Base-by-base conservation (phyloP, 2,113 vertebrate genomes). In the Rallus limicola region DNA sequence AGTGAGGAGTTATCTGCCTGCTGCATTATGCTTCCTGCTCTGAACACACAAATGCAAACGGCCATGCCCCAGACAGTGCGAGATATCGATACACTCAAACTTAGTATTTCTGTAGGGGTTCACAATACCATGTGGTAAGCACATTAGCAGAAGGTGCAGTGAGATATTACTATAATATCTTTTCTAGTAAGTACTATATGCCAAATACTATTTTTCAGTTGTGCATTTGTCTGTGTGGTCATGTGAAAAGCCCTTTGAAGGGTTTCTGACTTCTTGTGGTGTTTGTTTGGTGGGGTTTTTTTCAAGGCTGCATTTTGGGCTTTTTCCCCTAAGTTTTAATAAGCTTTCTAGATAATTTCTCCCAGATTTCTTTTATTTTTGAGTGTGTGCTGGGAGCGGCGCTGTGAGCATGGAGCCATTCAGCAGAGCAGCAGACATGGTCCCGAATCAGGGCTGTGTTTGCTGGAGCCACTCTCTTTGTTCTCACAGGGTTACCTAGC, bases 381-480 rank as follows among this genome's bases (percentile, higher is more conserved):
- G 0, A 25, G 84, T 55, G 46, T n/a, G 50, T 21, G 11, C 60
- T 13, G 9, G 11, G 63, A n/a, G 82, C 58, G 33, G 58, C 2
- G 1, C 28, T 1, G 20, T 0, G 5, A 36, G 59, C 34, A 2
- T 4, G 0, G 2, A 65, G 65, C 29, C 0, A 0, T 15, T n/a
- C 1, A 1, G 52, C 40, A 10, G 36, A 60, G 80, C 44, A 3
- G 50, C 34, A 9, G 31, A 13, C 5, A 0, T 2, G 0, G 19
- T 52, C 25, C 74, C 0, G 0, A 56, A 36, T 34, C 20, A 20
- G 25, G 23, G 36, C 1, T 9, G 24, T 7, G 0, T 78, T 68
- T 79, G 52, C 65, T 15, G 75, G 67, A 62, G 71, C 58, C 0
- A 0, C 58, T 79, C 3, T 3, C 21, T 29, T 12, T 0, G 0